phyloP scores from a whole-genome alignment of 2,888 invertebrate genomes.

The Tortricodes alternella region DNA sequence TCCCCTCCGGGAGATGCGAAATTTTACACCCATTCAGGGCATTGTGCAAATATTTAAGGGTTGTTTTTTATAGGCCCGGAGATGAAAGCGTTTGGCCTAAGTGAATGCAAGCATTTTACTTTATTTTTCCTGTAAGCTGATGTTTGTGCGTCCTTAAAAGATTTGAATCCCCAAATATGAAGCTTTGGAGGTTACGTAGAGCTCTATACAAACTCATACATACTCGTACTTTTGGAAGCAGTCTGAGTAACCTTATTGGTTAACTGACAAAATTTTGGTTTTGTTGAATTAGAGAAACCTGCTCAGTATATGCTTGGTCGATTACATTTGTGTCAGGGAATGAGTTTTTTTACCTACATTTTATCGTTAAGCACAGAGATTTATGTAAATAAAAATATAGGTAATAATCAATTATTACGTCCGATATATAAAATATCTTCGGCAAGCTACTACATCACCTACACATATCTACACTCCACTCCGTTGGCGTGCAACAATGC shows the following conservation, averaged over 20 bases:
- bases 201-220: too few species aligned
- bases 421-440: too few species aligned
- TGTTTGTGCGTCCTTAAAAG: conserved; percentile 23
- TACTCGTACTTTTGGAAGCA: too few species aligned
- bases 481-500: too few species aligned
- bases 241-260: background rate
- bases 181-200: background rate
- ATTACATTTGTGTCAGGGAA: too few species aligned
- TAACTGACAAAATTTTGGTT: background rate
- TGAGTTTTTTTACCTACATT: too few species aligned
- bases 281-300: background rate
- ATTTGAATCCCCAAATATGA: conserved; percentile 12
- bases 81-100: conserved; percentile 51
- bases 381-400: too few species aligned
- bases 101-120: conserved; percentile 28
- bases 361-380: too few species aligned
- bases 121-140: conserved; percentile 24
- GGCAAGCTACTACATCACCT: too few species aligned
- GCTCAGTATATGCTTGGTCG: too few species aligned
- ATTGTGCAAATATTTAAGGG: conserved; percentile 68
- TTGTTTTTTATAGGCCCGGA: conserved; percentile 50
- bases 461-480: too few species aligned
- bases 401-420: too few species aligned
- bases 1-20: conserved; percentile 63
- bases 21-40: conserved; percentile 74